Base-by-base conservation (phyloP, 2,888 invertebrate species). In the Acanthosepion pharaonis region DNA sequence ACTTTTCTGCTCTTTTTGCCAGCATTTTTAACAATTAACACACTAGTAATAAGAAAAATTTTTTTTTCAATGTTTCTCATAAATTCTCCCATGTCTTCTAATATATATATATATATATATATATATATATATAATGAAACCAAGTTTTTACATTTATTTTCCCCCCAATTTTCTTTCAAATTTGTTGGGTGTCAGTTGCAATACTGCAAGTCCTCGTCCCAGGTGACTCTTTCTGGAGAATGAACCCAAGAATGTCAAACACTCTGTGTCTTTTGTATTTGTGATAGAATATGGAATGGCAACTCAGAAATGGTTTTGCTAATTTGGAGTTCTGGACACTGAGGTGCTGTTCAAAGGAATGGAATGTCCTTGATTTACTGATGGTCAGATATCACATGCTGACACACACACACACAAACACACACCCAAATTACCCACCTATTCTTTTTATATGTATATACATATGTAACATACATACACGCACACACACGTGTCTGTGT, bases 171-270 rank as follows among this genome's bases (percentile, higher is more conserved):
- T 78, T 78, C 78, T 78, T 78, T 78, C n/a, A 78, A 78, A 78
- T 33, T 78, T 78, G 78, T 78, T 78, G 59, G 59, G 59, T 59
- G 59, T 59, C 59, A 78, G 78, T 78, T 78, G n/a, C 78, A 78
- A 15, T 78, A 33, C n/a, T 78, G n/a, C 78, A n/a, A 23, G 78
- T 78, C 78, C 78, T 78, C n/a, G n/a, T 78, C 78, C 78, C 78
- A 78, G 78, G 78, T 78, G 78, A 78, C 78, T 78, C 78, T 78
- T 78, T 78, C 78, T n/a, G 78, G 78, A 78, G 78, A 78, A 78
- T 78, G 78, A 78, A n/a, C 78, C 78, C n/a, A 78, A 78, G 78
- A 78, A n/a, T 78, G 78, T 78, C n/a, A 78, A 78, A 78, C 78
- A 78, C n/a, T n/a, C n/a, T 78, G n/a, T 78, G 15, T 78, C n/a